phyloP scores from a whole-genome alignment of 1,140 invertebrate genomes.

The Melipona quadrifasciata region DNA sequence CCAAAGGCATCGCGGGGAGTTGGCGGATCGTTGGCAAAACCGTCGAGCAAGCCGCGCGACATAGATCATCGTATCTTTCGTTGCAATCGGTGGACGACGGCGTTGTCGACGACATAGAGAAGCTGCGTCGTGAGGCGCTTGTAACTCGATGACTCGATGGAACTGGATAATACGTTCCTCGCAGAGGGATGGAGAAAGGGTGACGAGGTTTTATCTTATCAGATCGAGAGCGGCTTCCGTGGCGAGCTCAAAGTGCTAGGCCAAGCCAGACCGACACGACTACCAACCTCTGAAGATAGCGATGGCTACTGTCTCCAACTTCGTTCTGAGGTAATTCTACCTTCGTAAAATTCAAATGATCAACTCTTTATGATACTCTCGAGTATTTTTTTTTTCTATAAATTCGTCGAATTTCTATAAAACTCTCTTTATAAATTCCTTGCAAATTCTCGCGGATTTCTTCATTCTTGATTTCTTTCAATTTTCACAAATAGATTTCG shows the following conservation, averaged over 20 bases:
- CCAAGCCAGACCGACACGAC: conserved; percentile 49
- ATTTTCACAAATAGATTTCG: no score
- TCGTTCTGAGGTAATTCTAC: background rate
- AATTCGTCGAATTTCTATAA: background rate
- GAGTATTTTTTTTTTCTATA: background rate
- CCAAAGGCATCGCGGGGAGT: background rate
- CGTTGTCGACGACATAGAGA: conserved; percentile 48
- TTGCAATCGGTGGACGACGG: conserved; percentile 53
- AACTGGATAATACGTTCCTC: conserved; percentile 22
- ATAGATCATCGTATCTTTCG: conserved; percentile 67
- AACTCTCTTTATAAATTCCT: background rate
- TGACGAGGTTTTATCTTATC: conserved; percentile 64
- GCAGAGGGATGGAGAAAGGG: conserved; percentile 13
- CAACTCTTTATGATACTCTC: no score
- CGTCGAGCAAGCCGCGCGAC: conserved; percentile 61
- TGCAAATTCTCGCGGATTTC: background rate
- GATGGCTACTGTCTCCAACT: conserved; percentile 32
- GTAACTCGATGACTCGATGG: conserved; percentile 48
- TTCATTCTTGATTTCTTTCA: background rate
- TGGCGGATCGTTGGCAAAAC: conserved; percentile 45
- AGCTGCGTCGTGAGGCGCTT: conserved; percentile 37
- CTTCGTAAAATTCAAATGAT: background rate
- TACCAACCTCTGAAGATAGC: background rate
- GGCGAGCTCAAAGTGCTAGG: conserved; percentile 64
- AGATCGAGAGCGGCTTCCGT: conserved; percentile 66